phyloP scores from a whole-genome alignment of 2,113 vertebrate genomes.

The Chaetodon trifascialis region DNA sequence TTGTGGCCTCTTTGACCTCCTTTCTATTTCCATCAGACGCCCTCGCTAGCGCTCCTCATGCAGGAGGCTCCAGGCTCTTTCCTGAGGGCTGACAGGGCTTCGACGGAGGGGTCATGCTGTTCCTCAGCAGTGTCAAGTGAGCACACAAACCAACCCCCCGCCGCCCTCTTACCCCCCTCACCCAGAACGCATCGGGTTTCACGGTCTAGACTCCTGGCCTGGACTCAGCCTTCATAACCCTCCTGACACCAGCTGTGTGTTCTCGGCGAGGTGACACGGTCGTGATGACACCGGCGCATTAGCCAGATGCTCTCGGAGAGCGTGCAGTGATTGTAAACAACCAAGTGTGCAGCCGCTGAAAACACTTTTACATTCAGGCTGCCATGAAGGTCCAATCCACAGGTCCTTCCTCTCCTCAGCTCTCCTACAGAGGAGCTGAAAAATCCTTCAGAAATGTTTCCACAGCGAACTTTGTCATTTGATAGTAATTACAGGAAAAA shows the following conservation, averaged over 20 bases:
- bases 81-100: conserved; percentile 32
- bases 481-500: too few species aligned
- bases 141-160: conserved; percentile 13
- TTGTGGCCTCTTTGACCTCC: conserved; percentile 8
- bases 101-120: conserved; percentile 56
- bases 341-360: background rate
- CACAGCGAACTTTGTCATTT: too few species aligned
- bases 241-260: conserved; percentile 52
- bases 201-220: conserved; percentile 46
- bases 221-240: conserved; percentile 14
- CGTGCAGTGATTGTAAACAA: conserved; percentile 44
- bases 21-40: conserved; percentile 40
- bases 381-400: too few species aligned
- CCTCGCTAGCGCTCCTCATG: conserved; percentile 32
- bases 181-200: conserved; percentile 62
- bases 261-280: conserved; percentile 32
- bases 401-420: too few species aligned
- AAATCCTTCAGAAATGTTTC: too few species aligned
- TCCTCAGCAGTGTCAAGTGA: conserved; percentile 68
- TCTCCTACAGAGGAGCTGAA: too few species aligned
- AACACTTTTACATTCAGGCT: background rate
- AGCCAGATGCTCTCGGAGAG: conserved; percentile 25
- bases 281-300: conserved; percentile 33
- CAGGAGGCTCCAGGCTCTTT: conserved; percentile 10
- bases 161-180: background rate